A percentile compares a stretch with the other conserved stretches of the same genome.
These are phyloP conservation scores for Anagrus nilaparvatae DNA, from an alignment of 1,140 invertebrate species.

Conservation along the genomic window DNA sequence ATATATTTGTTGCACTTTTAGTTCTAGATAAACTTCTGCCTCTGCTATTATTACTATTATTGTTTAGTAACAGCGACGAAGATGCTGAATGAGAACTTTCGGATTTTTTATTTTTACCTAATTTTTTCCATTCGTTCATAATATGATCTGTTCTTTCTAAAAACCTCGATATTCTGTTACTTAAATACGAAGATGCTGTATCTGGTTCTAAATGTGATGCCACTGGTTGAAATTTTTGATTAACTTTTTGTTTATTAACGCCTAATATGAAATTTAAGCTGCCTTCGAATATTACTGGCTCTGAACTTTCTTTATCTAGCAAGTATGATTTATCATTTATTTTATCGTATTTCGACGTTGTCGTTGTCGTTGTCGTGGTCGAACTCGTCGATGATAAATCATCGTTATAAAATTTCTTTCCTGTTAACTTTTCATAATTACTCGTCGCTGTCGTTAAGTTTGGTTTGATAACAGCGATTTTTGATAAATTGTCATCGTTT, in stretches of 20 bases:
- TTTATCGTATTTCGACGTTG: too few species aligned
- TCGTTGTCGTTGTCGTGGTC: too few species aligned
- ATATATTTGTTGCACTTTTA: slow-evolving; percentile 66
- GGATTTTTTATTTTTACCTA: slow-evolving; percentile 48
- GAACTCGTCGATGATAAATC: too few species aligned
- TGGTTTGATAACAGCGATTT: slow-evolving; percentile 20
- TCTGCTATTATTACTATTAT: slow-evolving; percentile 18
- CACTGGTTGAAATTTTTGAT: slow-evolving; percentile 55
- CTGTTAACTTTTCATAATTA: too few species aligned
- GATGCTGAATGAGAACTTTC: slow-evolving; percentile 13
- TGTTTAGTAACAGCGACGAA: slow-evolving; percentile 26
- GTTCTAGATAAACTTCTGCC: slow-evolving; percentile 49
- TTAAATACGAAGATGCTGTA: slow-evolving; percentile 64
- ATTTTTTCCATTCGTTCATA: slow-evolving; percentile 68
- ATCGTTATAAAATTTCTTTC: too few species aligned
- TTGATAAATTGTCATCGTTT: too few species aligned
- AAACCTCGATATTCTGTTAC: slow-evolving; percentile 67
- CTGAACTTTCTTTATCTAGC: too few species aligned
- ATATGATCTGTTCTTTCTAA: slow-evolving; percentile 72
- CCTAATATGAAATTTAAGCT: slow-evolving; percentile 69
- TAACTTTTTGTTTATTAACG: slow-evolving; percentile 54
- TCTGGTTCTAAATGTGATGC: slow-evolving; percentile 62
- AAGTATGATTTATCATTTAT: too few species aligned
- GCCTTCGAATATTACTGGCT: slow-evolving; percentile 69
- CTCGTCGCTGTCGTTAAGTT: slow-evolving; percentile 14